Conservation (phyloP, 2,797 vertebrate species). For the Lagorchestes hirsutus region DNA sequence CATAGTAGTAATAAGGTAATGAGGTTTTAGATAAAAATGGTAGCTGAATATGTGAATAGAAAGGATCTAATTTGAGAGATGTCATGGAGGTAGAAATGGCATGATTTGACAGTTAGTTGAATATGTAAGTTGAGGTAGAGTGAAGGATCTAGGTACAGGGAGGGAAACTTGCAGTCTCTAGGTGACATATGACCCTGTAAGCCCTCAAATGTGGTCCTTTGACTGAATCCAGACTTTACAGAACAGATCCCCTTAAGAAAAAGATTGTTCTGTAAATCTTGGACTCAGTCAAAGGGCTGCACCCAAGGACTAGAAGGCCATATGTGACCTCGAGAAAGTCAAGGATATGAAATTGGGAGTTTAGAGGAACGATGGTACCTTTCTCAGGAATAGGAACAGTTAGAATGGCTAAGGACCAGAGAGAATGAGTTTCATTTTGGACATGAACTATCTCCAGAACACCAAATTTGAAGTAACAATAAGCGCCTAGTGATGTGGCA, state of each 20-base stretch:
- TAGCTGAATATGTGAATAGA: neutral
- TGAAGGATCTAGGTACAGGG: neutral
- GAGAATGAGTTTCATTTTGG: neutral
- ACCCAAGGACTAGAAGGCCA: too few relatives aligned
- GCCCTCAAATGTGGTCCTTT: too few relatives aligned
- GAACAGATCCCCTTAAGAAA: too few relatives aligned
- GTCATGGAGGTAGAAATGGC: neutral
- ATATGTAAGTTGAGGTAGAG: neutral
- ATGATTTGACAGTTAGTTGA: neutral
- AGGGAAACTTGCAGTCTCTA: too few relatives aligned
- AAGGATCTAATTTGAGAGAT: neutral
- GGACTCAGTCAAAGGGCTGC: too few relatives aligned
- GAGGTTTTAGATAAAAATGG: neutral
- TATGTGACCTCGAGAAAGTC: neutral
- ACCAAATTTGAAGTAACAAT: neutral
- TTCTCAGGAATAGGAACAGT: neutral
- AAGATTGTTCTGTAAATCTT: too few relatives aligned
- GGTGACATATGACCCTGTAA: too few relatives aligned
- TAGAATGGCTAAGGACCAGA: neutral
- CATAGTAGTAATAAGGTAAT: neutral
- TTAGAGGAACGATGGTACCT: neutral
- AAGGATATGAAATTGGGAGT: neutral
- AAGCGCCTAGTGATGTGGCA: neutral
- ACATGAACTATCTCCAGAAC: neutral
- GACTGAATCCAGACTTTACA: too few relatives aligned